Conservation (phyloP, 2,113 vertebrate genomes). For the Anguilla japonica region DNA sequence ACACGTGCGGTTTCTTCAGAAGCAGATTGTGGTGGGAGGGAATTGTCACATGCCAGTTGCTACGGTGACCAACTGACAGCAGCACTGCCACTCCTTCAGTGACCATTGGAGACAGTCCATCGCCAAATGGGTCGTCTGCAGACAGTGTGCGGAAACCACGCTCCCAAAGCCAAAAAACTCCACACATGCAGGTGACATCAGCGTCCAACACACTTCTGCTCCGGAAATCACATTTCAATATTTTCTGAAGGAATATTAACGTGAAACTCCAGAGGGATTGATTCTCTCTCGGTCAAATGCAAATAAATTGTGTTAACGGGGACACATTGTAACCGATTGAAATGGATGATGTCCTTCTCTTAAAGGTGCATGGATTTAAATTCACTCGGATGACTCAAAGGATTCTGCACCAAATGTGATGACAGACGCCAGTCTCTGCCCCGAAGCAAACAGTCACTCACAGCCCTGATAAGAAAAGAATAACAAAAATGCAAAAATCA, state of each 20-base stretch:
- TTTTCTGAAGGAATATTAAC: too few species aligned
- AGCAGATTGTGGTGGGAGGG: slow-evolving; percentile 69
- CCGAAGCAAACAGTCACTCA: background rate
- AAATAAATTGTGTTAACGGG: too few species aligned
- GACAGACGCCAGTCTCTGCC: background rate
- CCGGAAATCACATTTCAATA: too few species aligned
- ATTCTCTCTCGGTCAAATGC: too few species aligned
- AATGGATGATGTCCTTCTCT: too few species aligned
- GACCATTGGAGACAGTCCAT: slow-evolving; percentile 29
- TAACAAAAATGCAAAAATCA: background rate
- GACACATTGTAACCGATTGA: too few species aligned
- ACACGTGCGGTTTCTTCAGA: slow-evolving; percentile 42
- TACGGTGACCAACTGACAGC: slow-evolving; percentile 57
- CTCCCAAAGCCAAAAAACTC: background rate
- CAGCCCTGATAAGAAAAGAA: background rate
- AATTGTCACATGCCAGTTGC: slow-evolving; percentile 55
- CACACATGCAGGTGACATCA: too few species aligned
- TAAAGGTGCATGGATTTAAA: background rate
- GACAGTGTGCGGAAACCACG: background rate
- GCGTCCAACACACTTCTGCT: too few species aligned
- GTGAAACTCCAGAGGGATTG: too few species aligned
- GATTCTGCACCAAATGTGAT: background rate
- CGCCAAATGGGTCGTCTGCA: background rate
- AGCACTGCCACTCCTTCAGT: slow-evolving; percentile 45
- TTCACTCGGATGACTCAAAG: background rate